These are phyloP conservation scores for Mustela lutreola DNA, from an alignment of 2,113 vertebrate species.

Conservation along the genomic window DNA sequence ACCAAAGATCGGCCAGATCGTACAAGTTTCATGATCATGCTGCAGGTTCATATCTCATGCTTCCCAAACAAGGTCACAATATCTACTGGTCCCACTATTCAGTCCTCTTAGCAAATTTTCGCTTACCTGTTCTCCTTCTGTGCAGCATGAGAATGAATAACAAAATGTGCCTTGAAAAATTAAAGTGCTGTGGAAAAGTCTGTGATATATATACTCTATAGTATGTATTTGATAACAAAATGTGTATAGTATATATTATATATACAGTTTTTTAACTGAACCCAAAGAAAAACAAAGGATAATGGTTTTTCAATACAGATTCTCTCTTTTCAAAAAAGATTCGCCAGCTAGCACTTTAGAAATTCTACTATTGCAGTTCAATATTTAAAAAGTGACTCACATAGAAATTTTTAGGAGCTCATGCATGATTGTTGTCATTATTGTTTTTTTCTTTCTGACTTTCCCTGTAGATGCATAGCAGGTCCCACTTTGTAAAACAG, in stretches of 20 bases:
- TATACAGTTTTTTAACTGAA: background rate
- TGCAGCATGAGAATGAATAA: background rate
- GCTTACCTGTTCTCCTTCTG: background rate
- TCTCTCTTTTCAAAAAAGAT: slow-evolving; percentile 28
- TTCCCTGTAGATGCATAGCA: background rate
- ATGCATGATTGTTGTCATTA: background rate
- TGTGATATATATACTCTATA: background rate
- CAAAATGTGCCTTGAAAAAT: background rate
- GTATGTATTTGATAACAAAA: background rate
- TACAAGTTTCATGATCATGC: background rate
- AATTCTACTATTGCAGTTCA: background rate
- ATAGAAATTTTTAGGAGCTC: background rate
- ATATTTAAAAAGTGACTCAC: background rate
- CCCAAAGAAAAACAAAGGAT: background rate
- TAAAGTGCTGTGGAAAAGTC: background rate
- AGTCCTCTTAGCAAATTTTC: background rate
- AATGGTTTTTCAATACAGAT: background rate
- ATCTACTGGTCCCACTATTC: background rate
- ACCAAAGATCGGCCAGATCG: background rate
- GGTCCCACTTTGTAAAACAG: background rate
- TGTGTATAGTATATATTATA: background rate
- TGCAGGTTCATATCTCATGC: background rate
- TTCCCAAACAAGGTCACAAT: background rate
- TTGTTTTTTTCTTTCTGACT: background rate
- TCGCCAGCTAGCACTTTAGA: background rate